Evolutionary conservation across 2,113 vertebrate species (phyloP).

Genomic region (Otus sunia): DNA sequence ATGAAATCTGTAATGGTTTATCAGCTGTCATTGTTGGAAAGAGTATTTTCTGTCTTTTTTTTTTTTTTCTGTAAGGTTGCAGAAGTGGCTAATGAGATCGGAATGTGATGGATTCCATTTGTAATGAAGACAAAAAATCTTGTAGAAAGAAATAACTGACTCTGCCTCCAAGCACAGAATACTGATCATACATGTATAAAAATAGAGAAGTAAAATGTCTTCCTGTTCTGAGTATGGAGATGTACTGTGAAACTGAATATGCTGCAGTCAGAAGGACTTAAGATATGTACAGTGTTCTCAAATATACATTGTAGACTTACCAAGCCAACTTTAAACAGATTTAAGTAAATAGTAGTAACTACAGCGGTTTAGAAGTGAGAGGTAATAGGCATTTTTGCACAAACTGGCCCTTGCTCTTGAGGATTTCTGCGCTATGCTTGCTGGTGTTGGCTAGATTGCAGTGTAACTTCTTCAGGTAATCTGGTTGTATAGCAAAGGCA

Average conservation of each 20-base stretch:
- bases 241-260: neutral
- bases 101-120: neutral
- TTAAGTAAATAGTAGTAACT: neutral
- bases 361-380: neutral
- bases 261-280: neutral
- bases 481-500: neutral
- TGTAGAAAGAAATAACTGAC: neutral
- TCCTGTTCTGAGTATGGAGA: neutral
- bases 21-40: neutral
- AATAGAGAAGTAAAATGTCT: neutral
- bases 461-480: neutral
- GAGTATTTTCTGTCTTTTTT: neutral
- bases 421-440: neutral
- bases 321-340: neutral
- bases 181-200: neutral
- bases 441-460: neutral
- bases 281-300: neutral
- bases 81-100: neutral
- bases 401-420: neutral
- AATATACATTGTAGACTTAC: neutral
- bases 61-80: neutral
- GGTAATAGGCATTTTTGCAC: neutral
- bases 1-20: neutral
- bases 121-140: neutral
- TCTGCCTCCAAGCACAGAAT: neutral